A percentile compares a stretch with the other conserved stretches of the same genome.
Evolutionary conservation across 2,888 invertebrate genomes (phyloP).

Genomic region (Carabus problematicus): DNA sequence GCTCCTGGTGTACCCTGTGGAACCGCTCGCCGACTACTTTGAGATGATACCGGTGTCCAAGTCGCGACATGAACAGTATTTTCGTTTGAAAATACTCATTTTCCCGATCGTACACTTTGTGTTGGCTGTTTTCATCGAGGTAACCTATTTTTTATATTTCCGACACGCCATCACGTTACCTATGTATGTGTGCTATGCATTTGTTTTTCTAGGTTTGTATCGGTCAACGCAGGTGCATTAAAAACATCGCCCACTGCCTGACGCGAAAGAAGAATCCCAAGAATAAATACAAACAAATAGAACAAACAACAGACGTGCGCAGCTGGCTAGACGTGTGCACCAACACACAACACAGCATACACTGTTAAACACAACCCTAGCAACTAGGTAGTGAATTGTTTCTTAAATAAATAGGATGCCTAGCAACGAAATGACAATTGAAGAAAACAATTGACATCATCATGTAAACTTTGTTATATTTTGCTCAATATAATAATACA

Average conservation of each 20-base stretch:
- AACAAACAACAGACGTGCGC: constrained; percentile 45
- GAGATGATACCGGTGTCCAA: constrained; percentile 61
- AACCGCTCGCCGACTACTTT: constrained; percentile 63
- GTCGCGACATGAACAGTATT: constrained; percentile 57
- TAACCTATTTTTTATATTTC: constrained; percentile 55
- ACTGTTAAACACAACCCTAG: constrained; percentile 14
- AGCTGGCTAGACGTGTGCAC: constrained; percentile 36
- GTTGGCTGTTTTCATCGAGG: constrained; percentile 68
- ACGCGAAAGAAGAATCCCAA: constrained; percentile 53
- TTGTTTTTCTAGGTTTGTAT: constrained; percentile 49
- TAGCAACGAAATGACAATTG: too few species aligned
- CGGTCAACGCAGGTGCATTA: constrained; percentile 53
- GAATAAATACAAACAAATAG: constrained; percentile 54
- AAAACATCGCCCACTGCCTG: constrained; percentile 52
- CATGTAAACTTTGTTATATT: too few species aligned
- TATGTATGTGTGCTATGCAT: not conserved
- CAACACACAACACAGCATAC: constrained; percentile 21
- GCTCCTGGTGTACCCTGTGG: constrained; percentile 66
- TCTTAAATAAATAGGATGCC: too few species aligned
- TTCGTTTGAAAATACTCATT: constrained; percentile 65
- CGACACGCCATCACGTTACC: too few species aligned
- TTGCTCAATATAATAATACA: too few species aligned
- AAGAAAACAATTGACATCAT: too few species aligned
- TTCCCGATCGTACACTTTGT: constrained; percentile 68
- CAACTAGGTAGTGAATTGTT: too few species aligned